Conservation (phyloP, 2,888 invertebrate genomes). For the Agonopterix subpropinquella region DNA sequence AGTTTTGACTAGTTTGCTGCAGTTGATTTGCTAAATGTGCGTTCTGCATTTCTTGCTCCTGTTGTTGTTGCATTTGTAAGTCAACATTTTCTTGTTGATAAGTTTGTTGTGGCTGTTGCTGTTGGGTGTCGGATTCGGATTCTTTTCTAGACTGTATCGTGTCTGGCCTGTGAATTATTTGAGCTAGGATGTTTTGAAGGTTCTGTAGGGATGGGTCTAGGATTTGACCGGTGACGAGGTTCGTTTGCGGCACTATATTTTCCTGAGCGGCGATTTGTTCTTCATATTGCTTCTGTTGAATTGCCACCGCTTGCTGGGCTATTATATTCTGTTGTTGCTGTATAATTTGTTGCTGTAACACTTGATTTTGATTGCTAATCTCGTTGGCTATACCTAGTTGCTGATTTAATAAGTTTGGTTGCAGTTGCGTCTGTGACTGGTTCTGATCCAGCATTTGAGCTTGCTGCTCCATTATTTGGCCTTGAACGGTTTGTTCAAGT, state of each 20-base stretch:
- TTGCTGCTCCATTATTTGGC: constrained; percentile 49
- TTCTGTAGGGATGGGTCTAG: constrained; percentile 72
- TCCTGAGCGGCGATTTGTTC: constrained; percentile 56
- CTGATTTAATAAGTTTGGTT: constrained; percentile 47
- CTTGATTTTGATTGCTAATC: constrained; percentile 63
- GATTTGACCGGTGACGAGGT: constrained; percentile 54
- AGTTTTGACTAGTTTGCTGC: constrained; percentile 46
- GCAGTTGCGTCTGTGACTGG: constrained; percentile 43
- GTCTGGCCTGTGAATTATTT: constrained; percentile 66
- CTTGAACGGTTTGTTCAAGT: constrained; percentile 54
- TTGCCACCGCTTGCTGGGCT: constrained; percentile 63
- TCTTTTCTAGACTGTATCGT: constrained; percentile 56
- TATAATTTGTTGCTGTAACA: constrained; percentile 71
- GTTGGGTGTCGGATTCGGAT: constrained; percentile 53
- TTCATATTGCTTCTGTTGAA: constrained; percentile 65
- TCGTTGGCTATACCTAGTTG: constrained; percentile 45
- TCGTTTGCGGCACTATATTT: constrained; percentile 48
- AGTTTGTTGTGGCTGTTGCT: constrained; percentile 27
- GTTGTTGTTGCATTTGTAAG: constrained; percentile 38
- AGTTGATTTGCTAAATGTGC: constrained; percentile 49
- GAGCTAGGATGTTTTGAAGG: constrained; percentile 59
- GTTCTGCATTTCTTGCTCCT: constrained; percentile 42
- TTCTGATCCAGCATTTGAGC: constrained; percentile 43
- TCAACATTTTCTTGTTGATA: constrained; percentile 35
- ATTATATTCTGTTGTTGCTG: constrained; percentile 66